These are phyloP conservation scores for Chironomus riparius DNA, from an alignment of 2,888 invertebrate species.

Conservation along the genomic window DNA sequence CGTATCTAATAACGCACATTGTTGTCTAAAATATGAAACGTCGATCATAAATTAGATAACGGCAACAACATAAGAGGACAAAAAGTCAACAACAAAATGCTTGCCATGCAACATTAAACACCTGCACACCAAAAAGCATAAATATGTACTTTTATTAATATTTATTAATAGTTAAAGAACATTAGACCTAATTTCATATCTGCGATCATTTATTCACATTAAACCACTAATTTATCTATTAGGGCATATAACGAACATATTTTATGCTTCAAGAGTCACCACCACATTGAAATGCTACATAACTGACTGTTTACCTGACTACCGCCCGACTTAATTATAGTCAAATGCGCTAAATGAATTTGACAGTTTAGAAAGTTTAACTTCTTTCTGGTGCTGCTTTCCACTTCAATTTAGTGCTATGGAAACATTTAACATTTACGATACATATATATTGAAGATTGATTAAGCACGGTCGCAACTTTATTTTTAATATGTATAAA, in stretches of 20 bases:
- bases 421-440: too few relatives aligned
- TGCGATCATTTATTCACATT: neutral
- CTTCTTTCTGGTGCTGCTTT: neutral
- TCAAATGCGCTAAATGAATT: slow-evolving; percentile 19
- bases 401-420: neutral
- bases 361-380: slow-evolving; percentile 24
- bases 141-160: neutral
- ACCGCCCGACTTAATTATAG: slow-evolving; percentile 17
- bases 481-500: too few relatives aligned
- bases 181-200: neutral
- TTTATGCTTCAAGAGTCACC: slow-evolving; percentile 2
- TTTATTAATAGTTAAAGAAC: neutral
- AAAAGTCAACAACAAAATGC: neutral
- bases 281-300: neutral
- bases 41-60: neutral
- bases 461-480: slow-evolving; percentile 9
- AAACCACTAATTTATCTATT: slow-evolving; percentile 10
- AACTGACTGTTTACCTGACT: neutral
- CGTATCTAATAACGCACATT: too few relatives aligned
- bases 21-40: too few relatives aligned
- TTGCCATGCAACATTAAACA: neutral
- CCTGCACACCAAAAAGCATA: neutral
- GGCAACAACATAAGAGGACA: neutral
- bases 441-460: neutral
- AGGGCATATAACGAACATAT: slow-evolving; percentile 1